Evolutionary conservation across 2,113 vertebrate genomes (phyloP).

Genomic region (Tragelaphus scriptus): DNA sequence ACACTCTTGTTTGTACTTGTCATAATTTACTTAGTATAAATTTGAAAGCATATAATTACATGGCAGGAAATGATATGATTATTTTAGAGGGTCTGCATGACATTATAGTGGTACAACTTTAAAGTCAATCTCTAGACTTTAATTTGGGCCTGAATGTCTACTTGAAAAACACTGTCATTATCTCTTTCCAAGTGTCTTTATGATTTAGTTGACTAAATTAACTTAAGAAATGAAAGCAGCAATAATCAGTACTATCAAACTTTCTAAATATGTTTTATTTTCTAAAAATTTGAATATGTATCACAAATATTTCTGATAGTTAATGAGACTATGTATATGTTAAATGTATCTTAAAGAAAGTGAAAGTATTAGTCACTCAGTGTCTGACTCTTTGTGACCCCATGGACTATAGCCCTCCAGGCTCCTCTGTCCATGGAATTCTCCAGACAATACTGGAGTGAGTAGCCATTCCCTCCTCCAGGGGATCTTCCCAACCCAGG

Average conservation of each 20-base stretch:
- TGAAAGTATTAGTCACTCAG: not conserved
- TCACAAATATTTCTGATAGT: not conserved
- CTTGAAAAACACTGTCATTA: constrained; percentile 5
- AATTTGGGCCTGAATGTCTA: not conserved
- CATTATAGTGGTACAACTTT: not conserved
- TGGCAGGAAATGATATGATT: constrained; percentile 59
- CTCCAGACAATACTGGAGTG: not conserved
- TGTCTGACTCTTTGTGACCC: not conserved
- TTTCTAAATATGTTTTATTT: not conserved
- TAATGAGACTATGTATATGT: not conserved
- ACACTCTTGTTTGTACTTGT: constrained; percentile 43
- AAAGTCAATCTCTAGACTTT: not conserved
- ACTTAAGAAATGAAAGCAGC: not conserved
- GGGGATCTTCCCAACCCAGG: not conserved
- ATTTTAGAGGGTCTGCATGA: constrained; percentile 38
- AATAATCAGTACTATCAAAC: not conserved
- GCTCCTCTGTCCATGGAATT: not conserved
- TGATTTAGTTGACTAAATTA: not conserved
- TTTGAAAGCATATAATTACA: constrained; percentile 55
- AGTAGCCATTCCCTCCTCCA: not conserved
- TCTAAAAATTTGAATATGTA: not conserved
- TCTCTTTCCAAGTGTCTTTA: not conserved
- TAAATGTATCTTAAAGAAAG: not conserved
- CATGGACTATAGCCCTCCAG: not conserved
- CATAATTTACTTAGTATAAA: constrained; percentile 42